Evolutionary conservation across 1,140 invertebrate species (phyloP).

Genomic region (Dryas iulia): DNA sequence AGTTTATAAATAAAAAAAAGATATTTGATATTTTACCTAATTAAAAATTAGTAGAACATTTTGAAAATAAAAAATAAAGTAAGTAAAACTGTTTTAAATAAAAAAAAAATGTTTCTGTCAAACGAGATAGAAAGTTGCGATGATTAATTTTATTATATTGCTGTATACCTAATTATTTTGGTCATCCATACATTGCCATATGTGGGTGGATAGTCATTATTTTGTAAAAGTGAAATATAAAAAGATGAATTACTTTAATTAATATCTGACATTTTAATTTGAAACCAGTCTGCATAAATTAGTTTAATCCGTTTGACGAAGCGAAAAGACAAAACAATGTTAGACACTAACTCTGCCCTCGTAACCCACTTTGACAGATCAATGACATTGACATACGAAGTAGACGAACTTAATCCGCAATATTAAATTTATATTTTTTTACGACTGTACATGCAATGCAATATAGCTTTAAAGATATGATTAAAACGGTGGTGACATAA

Average conservation of each 20-base stretch:
- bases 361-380: constrained; percentile 16
- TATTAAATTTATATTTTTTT: constrained; percentile 4
- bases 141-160: neutral
- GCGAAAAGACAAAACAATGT: constrained; percentile 10
- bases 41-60: neutral
- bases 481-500: constrained; percentile 14
- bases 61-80: neutral
- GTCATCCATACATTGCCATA: too few relatives aligned
- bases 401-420: constrained; percentile 11
- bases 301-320: constrained; percentile 13
- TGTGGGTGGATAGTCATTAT: neutral
- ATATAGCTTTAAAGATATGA: constrained; percentile 11
- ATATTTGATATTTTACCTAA: too few relatives aligned
- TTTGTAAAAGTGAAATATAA: neutral
- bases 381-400: constrained; percentile 24
- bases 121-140: neutral
- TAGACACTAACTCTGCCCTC: constrained; percentile 8
- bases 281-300: constrained; percentile 5
- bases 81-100: neutral
- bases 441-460: constrained; percentile 4
- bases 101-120: neutral
- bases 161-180: neutral
- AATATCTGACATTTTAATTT: neutral
- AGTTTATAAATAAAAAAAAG: too few relatives aligned
- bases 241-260: neutral